These are phyloP conservation scores for Ruditapes philippinarum DNA, from an alignment of 1,140 invertebrate species.

Conservation along the genomic window DNA sequence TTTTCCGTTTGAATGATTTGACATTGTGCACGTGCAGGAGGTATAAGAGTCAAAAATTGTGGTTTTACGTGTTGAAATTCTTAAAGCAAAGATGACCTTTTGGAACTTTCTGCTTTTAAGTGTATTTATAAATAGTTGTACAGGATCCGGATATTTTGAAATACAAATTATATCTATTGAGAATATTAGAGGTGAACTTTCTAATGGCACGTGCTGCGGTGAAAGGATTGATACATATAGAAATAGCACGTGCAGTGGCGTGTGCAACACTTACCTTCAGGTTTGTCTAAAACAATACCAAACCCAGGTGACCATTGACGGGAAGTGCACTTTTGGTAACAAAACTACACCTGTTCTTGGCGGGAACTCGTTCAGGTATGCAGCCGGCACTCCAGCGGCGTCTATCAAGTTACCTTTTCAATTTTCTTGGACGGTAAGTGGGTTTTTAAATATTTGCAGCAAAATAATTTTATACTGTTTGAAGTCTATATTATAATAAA, in stretches of 20 bases:
- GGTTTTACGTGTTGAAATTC: too few relatives aligned
- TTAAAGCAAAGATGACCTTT: neutral
- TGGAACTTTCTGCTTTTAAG: conserved; percentile 32
- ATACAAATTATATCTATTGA: conserved; percentile 45
- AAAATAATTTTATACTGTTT: too few relatives aligned
- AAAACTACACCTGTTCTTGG: conserved; percentile 32
- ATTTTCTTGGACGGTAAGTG: conserved; percentile 58
- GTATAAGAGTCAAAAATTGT: too few relatives aligned
- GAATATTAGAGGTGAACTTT: conserved; percentile 47
- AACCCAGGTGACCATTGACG: conserved; percentile 18
- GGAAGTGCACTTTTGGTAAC: conserved; percentile 48
- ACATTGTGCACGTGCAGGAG: too few relatives aligned
- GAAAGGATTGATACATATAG: neutral
- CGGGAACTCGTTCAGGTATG: conserved; percentile 13
- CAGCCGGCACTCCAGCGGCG: neutral
- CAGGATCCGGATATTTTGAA: conserved; percentile 49
- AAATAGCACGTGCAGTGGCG: conserved; percentile 23
- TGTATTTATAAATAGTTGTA: conserved; percentile 11
- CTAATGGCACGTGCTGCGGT: conserved; percentile 48
- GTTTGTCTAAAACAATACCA: conserved; percentile 54
- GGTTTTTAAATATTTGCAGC: too few relatives aligned
- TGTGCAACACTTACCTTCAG: neutral
- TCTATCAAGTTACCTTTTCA: conserved; percentile 43
- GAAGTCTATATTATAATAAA: too few relatives aligned
- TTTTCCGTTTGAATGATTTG: too few relatives aligned